Base-by-base conservation (phyloP, 2,113 vertebrate genomes). In the Psittacara wagleri region DNA sequence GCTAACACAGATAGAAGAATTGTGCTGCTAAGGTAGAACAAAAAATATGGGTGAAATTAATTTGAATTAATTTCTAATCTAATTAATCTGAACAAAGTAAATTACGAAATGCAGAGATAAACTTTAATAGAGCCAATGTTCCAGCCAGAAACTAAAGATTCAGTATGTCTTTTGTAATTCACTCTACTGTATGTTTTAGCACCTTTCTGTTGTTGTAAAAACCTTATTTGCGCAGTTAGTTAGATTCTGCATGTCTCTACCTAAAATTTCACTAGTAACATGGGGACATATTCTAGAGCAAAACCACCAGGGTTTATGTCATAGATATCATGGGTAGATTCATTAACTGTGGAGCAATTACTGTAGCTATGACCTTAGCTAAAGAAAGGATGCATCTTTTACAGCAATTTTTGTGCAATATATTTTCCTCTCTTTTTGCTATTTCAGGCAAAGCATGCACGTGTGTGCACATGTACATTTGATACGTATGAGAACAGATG, bases 361-460 rank as follows among this genome's bases (percentile, higher is more conserved):
- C 15, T 22, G 55, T 7, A 76, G 16, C 8, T 86, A 9, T 76
- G 72, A 55, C 29, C 28, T 89, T 52, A 57, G 24, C 6, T 70
- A 15, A 46, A 75, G 15, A 33, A 48, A 66, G 7, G 12, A 69
- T 3, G 10, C 3, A n/a, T 49, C 8, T 59, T 57, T 59, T 59
- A 52, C 1, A 2, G 13, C 11, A 72, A 59, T 16, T 20, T 10
- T 17, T 1, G 1, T 68, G 27, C 61, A 39, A 29, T 24, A 0
- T 17, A 41, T 88, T 86, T 52, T 27, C 13, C 11, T 64, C 6
- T 70, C 7, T 70, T 29, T 49, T 20, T 43, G 43, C 12, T 51
- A 1, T 79, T 63, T 43, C 5, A 3, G 51, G n/a, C 2, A 1
- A 81, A 35, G 10, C 1, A 7, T 0, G 0, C 19, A 13, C 2